Conservation (phyloP, 1,140 invertebrate species). For the Orussus abietinus region DNA sequence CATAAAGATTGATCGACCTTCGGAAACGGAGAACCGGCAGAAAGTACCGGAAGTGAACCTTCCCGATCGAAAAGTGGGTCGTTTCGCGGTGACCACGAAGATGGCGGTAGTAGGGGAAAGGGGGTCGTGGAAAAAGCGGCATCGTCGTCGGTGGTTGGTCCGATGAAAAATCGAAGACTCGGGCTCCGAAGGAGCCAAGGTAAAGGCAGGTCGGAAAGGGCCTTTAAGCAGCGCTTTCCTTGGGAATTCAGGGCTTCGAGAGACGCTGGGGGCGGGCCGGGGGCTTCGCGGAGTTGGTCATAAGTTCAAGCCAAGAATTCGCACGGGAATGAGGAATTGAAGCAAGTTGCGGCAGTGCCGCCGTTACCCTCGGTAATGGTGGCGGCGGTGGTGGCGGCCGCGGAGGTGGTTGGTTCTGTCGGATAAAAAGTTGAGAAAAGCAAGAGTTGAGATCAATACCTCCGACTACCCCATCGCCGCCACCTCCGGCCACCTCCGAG, state of each 20-base stretch:
- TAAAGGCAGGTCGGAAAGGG: constrained; percentile 19
- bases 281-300: constrained; percentile 42
- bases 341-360: constrained; percentile 41
- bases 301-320: constrained; percentile 49
- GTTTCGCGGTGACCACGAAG: too few relatives aligned
- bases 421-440: constrained; percentile 45
- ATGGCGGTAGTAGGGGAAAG: too few relatives aligned
- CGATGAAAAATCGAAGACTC: too few relatives aligned
- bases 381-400: constrained; percentile 23
- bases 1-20: too few relatives aligned
- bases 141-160: too few relatives aligned
- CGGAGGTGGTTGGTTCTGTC: constrained; percentile 30
- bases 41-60: too few relatives aligned
- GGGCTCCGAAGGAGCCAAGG: too few relatives aligned
- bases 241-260: constrained; percentile 23
- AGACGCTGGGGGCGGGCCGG: too few relatives aligned
- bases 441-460: constrained; percentile 47
- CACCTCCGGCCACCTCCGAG: constrained; percentile 23
- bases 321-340: constrained; percentile 49
- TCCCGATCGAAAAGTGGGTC: too few relatives aligned
- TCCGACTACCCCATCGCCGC: constrained; percentile 31
- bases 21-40: too few relatives aligned
- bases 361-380: constrained; percentile 19
- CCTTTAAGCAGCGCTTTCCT: constrained; percentile 25
- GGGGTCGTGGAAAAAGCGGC: too few relatives aligned